These are phyloP conservation scores for Channa maculata DNA, from an alignment of 2,113 vertebrate genomes.

Conservation along the genomic window DNA sequence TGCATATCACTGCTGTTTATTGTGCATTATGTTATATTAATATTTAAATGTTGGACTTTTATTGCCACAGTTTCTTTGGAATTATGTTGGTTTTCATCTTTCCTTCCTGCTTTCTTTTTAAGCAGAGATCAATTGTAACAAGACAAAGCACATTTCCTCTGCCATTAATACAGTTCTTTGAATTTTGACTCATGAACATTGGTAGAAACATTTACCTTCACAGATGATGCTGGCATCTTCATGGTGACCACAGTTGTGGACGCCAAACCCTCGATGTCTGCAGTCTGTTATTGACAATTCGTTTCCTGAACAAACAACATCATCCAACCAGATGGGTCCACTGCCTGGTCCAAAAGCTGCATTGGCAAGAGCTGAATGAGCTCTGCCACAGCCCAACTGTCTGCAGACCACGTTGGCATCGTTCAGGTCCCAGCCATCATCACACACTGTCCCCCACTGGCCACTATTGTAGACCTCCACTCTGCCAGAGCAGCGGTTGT, in stretches of 20 bases:
- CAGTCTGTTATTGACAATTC: slow-evolving; percentile 20
- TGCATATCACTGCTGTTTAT: no score
- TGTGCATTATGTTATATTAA: no score
- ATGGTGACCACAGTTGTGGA: slow-evolving; percentile 20
- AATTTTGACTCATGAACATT: background rate
- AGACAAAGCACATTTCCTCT: no score
- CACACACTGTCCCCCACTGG: slow-evolving; percentile 16
- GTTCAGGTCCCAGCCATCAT: background rate
- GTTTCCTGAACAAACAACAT: background rate
- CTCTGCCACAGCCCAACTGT: background rate
- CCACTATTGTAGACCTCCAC: background rate
- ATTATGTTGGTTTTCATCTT: no score
- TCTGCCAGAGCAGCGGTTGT: slow-evolving; percentile 3
- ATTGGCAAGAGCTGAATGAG: background rate
- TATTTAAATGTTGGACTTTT: no score
- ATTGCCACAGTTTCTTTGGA: no score
- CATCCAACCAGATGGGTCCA: background rate
- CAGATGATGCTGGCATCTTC: slow-evolving; percentile 29
- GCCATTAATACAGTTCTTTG: background rate
- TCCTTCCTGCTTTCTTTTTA: no score
- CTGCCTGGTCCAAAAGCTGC: background rate
- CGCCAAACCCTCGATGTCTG: slow-evolving; percentile 5
- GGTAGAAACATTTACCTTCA: slow-evolving; percentile 27
- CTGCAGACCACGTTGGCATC: background rate
- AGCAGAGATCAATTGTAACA: no score